phyloP scores from a whole-genome alignment of 1,140 invertebrate genomes.

The Bombus vancouverensis region DNA sequence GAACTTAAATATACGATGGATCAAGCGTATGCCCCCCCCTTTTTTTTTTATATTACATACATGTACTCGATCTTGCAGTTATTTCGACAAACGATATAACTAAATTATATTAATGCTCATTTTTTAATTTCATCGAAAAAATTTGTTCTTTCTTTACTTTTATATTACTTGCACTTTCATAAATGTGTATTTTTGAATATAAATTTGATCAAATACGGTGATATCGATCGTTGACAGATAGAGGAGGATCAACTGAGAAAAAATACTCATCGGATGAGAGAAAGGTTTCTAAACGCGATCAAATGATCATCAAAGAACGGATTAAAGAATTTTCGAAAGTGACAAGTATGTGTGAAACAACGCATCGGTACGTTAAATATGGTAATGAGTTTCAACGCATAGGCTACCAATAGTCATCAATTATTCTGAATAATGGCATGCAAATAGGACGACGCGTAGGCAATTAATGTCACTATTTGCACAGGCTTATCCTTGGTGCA shows the following conservation, averaged over 20 bases:
- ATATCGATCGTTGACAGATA: not conserved
- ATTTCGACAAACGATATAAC: too few species aligned
- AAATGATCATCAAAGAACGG: too few species aligned
- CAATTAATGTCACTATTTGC: conserved; percentile 80
- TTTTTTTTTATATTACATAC: too few species aligned
- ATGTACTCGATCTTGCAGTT: too few species aligned
- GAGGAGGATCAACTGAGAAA: not conserved
- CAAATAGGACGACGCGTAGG: conserved; percentile 75
- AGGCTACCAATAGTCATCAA: conserved; percentile 78
- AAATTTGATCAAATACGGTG: not conserved
- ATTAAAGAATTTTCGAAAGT: not conserved
- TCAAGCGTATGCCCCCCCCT: too few species aligned
- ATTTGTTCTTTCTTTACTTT: too few species aligned
- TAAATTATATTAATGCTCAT: too few species aligned
- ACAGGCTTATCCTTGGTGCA: conserved; percentile 73
- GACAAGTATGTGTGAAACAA: not conserved
- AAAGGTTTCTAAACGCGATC: not conserved
- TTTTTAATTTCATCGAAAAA: too few species aligned
- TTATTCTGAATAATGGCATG: conserved; percentile 80
- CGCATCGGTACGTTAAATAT: conserved; percentile 70
- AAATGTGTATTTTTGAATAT: not conserved
- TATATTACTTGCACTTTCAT: too few species aligned
- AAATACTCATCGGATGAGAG: conserved; percentile 7
- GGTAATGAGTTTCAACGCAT: conserved; percentile 75
- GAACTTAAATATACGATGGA: too few species aligned